Conservation (phyloP, 2,888 invertebrate species). For the Leptarthrus brevirostris region DNA sequence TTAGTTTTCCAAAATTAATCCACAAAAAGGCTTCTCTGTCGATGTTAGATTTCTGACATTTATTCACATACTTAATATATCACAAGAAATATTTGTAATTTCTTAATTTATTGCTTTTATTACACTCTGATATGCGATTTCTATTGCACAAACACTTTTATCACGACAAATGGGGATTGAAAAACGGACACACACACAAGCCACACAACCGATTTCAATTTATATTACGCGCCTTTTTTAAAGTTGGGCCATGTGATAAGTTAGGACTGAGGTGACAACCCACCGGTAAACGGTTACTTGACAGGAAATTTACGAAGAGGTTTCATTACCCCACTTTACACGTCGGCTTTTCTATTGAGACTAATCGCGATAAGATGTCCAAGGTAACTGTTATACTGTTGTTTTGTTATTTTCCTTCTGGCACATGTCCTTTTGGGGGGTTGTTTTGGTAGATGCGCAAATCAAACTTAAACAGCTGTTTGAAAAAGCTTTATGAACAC, state of each 20-base stretch:
- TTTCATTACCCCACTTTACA: neutral
- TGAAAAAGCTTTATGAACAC: neutral
- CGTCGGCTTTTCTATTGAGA: constrained; percentile 31
- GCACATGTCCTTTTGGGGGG: constrained; percentile 6
- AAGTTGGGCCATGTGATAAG: neutral
- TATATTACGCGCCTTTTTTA: neutral
- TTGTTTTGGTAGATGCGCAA: neutral
- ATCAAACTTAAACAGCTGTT: neutral
- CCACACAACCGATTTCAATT: neutral
- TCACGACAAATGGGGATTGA: neutral
- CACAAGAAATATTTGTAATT: neutral
- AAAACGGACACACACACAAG: neutral
- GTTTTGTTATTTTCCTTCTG: constrained; percentile 30
- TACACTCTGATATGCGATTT: neutral
- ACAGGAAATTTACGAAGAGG: neutral
- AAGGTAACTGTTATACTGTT: constrained; percentile 44
- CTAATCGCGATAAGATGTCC: constrained; percentile 9
- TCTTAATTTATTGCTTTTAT: neutral
- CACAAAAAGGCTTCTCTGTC: no score
- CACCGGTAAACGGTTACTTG: neutral
- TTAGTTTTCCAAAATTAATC: no score
- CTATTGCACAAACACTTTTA: neutral
- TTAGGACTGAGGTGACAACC: neutral
- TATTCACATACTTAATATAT: no score
- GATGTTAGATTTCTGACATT: no score